phyloP scores from a whole-genome alignment of 2,888 invertebrate species.

The Parasteatoda lunata region DNA sequence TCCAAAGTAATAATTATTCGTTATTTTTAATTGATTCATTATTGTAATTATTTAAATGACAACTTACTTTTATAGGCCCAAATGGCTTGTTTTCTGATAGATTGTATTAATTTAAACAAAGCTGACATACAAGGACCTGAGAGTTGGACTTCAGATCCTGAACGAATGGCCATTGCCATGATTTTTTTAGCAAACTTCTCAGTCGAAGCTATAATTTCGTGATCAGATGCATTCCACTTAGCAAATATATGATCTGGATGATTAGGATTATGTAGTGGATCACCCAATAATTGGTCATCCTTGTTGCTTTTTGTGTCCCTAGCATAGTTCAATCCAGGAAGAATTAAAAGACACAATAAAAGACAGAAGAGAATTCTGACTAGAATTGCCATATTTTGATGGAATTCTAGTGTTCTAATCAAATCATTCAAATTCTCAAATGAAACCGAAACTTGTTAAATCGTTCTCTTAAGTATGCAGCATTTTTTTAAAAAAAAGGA shows the following conservation, averaged over 20 bases:
- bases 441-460: neutral
- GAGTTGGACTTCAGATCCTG: constrained; percentile 32
- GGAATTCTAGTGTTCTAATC: neutral
- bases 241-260: constrained; percentile 33
- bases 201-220: neutral
- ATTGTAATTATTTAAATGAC: neutral
- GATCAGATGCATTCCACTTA: constrained; percentile 41
- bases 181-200: constrained; percentile 49
- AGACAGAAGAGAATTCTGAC: neutral
- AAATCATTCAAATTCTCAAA: neutral
- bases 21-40: neutral
- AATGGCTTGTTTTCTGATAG: constrained; percentile 23
- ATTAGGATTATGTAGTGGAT: constrained; percentile 12
- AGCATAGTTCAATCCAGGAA: neutral
- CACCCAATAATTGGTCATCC: neutral
- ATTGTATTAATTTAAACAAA: constrained; percentile 56
- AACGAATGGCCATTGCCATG: constrained; percentile 53
- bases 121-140: constrained; percentile 56
- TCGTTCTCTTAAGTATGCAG: no score
- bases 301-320: neutral
- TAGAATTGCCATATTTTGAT: neutral
- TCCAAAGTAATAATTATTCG: neutral
- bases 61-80: constrained; percentile 56
- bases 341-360: no score
- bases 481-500: neutral